Percentiles rank a stretch among this genome's conserved stretches.
phyloP scores from a whole-genome alignment of 2,888 invertebrate genomes.

The Eupithecia exiguata region DNA sequence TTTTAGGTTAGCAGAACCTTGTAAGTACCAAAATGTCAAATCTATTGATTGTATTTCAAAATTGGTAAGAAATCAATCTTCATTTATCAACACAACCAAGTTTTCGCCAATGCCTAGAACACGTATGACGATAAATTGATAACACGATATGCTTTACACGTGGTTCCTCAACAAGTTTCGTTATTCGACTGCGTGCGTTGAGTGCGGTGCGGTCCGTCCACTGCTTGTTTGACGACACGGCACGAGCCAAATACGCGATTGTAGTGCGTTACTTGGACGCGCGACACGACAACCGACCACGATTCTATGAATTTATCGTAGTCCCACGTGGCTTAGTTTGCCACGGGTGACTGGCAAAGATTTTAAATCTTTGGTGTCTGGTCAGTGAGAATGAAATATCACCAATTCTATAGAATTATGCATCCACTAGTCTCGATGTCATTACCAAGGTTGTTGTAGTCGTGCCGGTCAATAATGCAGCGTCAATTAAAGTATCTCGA shows the following conservation, averaged over 20 bases:
- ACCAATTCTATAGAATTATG: neutral
- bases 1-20: neutral
- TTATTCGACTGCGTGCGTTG: constrained; percentile 5
- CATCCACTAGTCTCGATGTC: neutral
- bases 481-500: too few species aligned
- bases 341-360: neutral
- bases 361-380: too few species aligned
- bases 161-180: constrained; percentile 10
- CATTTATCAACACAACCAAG: neutral
- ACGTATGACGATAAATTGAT: neutral
- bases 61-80: neutral
- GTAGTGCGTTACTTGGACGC: neutral
- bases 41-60: neutral
- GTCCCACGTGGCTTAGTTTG: neutral
- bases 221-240: neutral
- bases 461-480: too few species aligned
- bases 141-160: constrained; percentile 6
- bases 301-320: neutral
- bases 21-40: neutral
- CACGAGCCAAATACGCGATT: neutral
- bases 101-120: neutral
- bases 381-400: neutral
- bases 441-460: neutral
- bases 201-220: neutral
- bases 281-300: neutral